Conservation (phyloP, 1,140 invertebrate species). For the Caenorhabditis remanei region DNA sequence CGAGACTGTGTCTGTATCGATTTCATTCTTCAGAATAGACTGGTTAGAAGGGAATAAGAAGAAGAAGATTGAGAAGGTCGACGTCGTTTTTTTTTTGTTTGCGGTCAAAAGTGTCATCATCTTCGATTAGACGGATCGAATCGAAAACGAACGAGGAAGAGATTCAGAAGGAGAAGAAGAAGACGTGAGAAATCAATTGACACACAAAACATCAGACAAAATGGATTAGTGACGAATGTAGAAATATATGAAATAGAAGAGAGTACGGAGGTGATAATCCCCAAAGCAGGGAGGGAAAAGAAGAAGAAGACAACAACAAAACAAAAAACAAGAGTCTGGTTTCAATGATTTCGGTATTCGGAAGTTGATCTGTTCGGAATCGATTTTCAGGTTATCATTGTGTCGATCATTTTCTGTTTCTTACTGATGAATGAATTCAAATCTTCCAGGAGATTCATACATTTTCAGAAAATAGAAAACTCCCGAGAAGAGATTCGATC, state of each 20-base stretch:
- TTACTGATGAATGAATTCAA: too few species aligned
- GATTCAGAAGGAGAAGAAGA: neutral
- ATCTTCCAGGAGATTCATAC: too few species aligned
- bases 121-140: slow-evolving; percentile 41
- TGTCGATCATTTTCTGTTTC: too few species aligned
- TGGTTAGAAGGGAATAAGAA: neutral
- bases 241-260: neutral
- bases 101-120: slow-evolving; percentile 43
- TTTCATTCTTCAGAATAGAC: neutral
- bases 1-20: neutral
- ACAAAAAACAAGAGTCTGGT: neutral
- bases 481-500: too few species aligned
- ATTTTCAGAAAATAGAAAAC: too few species aligned
- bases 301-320: neutral
- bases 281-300: neutral
- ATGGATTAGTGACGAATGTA: slow-evolving; percentile 50
- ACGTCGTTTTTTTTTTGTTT: slow-evolving; percentile 30
- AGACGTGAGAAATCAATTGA: slow-evolving; percentile 22
- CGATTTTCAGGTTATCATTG: neutral
- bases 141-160: neutral
- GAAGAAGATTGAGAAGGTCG: slow-evolving; percentile 33
- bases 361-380: neutral
- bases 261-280: slow-evolving; percentile 7
- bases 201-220: slow-evolving; percentile 29
- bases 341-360: neutral